phyloP scores from a whole-genome alignment of 2,113 vertebrate species.

The Spheniscus mendiculus region DNA sequence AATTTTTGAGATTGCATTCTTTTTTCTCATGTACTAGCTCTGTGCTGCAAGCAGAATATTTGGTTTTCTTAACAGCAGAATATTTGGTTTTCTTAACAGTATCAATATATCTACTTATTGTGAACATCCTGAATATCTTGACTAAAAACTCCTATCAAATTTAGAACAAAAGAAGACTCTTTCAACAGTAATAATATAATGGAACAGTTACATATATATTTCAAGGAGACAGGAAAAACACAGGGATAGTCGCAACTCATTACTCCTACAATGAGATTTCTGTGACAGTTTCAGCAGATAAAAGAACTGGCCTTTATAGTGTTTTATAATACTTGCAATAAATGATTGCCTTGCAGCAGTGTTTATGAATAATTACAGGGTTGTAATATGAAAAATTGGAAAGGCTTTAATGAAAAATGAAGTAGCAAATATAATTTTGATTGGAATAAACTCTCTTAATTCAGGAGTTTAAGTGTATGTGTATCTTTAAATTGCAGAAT shows the following conservation, averaged over 20 bases:
- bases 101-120: neutral
- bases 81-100: neutral
- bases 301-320: neutral
- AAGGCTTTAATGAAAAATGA: neutral
- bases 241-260: neutral
- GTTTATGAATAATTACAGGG: neutral
- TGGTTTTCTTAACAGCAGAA: neutral
- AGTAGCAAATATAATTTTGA: neutral
- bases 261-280: neutral
- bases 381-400: neutral
- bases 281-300: neutral
- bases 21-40: neutral
- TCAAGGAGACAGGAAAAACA: neutral
- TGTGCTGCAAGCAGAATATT: neutral
- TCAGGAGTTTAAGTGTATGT: slow-evolving; percentile 22
- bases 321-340: neutral
- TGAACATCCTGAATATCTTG: neutral
- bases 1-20: neutral
- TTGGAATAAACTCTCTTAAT: neutral
- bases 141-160: neutral
- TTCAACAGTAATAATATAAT: neutral
- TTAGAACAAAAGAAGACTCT: neutral
- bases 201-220: neutral
- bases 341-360: neutral
- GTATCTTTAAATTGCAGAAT: slow-evolving; percentile 79